Evolutionary conservation across 2,888 invertebrate species (phyloP).

Genomic region (Tachina lurida): DNA sequence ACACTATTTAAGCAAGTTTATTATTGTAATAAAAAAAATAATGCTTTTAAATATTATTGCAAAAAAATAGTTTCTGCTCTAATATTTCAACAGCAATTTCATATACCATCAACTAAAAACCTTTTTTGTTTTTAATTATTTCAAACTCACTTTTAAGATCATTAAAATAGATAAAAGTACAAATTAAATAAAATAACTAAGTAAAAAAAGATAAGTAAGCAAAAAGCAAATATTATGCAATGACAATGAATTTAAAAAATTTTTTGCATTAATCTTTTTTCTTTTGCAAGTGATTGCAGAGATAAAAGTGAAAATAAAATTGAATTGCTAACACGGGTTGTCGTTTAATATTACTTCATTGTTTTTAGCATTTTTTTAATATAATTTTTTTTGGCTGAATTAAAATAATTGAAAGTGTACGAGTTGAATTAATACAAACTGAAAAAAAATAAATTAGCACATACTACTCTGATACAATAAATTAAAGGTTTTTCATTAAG

Average conservation of each 20-base stretch:
- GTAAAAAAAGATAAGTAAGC: background rate
- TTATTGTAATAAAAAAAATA: too few relatives aligned
- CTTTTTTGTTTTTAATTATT: background rate
- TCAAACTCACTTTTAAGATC: conserved; percentile 26
- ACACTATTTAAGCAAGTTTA: too few relatives aligned
- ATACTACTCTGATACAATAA: conserved; percentile 15
- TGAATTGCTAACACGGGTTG: conserved; percentile 24
- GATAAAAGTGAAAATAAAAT: conserved; percentile 35
- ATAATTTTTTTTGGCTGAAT: conserved; percentile 8
- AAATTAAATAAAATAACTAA: conserved; percentile 29
- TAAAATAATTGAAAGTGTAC: conserved; percentile 36
- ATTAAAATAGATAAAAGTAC: conserved; percentile 15
- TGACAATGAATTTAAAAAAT: conserved; percentile 36
- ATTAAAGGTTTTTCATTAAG: too few relatives aligned
- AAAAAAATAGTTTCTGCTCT: too few relatives aligned
- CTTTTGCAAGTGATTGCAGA: conserved; percentile 30
- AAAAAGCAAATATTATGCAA: conserved; percentile 16
- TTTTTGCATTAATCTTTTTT: background rate
- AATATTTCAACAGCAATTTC: background rate
- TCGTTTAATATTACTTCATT: background rate
- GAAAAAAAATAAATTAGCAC: conserved; percentile 35
- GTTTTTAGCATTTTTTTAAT: background rate
- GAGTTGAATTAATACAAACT: background rate
- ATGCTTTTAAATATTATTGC: too few relatives aligned
- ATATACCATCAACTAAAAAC: background rate